Base-by-base conservation (phyloP, 2,888 invertebrate genomes). In the Meloe dianella region DNA sequence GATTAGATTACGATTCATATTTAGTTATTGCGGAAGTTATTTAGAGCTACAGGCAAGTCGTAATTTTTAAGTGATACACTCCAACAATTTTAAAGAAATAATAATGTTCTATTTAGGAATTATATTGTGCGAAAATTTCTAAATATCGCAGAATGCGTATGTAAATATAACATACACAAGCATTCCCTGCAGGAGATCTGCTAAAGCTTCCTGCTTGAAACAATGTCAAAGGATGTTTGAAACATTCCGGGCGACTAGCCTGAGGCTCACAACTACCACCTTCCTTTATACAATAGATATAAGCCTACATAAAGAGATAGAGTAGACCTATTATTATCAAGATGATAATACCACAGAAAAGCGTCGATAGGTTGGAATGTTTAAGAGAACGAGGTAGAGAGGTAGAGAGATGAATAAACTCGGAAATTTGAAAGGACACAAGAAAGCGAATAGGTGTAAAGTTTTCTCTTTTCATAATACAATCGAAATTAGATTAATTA, bases 141-240 rank as follows among this genome's bases (percentile, higher is more conserved):
- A 29, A 29, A 30, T 24, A 30, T n/a, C 9, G 30, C 9, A 9
- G 14, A 30, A 32, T 14, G 17, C 14, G 9, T 58, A 29, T 14
- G 32, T 58, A 58, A 66, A 65, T 64, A 64, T 64, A 64, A 54
- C 64, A 68, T 69, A 69, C 71, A 74, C 71, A 74, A 72, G 70
- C 72, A 74, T 74, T 72, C 74, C 71, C 70, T 69, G 64, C 68
- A 63, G 69, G 68, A 60, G 66, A 65, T 35, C 27, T 47, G 29
- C 62, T 51, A 66, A 57, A 70, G 70, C 70, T 72, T 73, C 72
- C 72, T 72, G 64, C 63, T 47, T 67, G 65, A 63, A 72, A 72
- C 69, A 73, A 59, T 65, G 66, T 74, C 74, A 74, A 74, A 74
- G 74, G 73, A 74, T 73, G 73, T 73, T 68, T 67, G 66, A 64